Percentiles rank a stretch among this genome's conserved stretches.
Evolutionary conservation across 37 sponge, comb jelly and placozoan species (phyloP).

Genomic region (Chondrilla cf. caribensis): DNA sequence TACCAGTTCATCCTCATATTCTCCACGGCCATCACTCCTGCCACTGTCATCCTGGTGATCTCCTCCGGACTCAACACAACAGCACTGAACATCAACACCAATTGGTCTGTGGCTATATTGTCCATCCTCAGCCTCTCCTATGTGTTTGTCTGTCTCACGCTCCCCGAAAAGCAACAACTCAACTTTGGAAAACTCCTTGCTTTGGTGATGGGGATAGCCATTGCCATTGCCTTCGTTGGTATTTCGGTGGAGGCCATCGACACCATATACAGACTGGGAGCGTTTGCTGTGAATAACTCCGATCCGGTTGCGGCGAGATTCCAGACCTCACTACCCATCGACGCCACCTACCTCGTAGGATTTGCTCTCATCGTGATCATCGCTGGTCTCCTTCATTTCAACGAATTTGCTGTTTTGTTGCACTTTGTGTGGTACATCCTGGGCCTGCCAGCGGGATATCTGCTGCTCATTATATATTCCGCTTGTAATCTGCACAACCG

Average conservation of each 20-base stretch:
- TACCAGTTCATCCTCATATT: conserved; percentile 74
- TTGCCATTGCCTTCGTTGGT: not conserved
- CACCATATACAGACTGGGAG: not conserved
- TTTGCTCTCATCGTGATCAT: conserved; percentile 42
- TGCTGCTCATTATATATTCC: conserved; percentile 83
- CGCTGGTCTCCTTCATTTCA: conserved; percentile 66
- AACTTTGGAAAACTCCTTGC: not conserved
- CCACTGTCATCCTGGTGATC: conserved; percentile 74
- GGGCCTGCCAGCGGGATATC: conserved; percentile 79
- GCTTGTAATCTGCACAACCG: conserved; percentile 72
- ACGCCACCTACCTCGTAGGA: conserved; percentile 35
- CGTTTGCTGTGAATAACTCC: not conserved
- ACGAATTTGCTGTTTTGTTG: conserved; percentile 47
- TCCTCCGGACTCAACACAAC: conserved; percentile 57
- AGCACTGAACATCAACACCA: not conserved
- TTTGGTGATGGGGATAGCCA: not conserved
- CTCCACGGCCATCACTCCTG: conserved; percentile 77
- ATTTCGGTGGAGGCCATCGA: not conserved
- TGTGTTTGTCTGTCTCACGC: conserved; percentile 5
- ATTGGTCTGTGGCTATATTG: not conserved
- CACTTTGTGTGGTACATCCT: conserved; percentile 81
- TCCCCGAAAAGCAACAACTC: not conserved
- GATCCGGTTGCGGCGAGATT: not conserved
- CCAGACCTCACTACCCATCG: not conserved
- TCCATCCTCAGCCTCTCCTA: conserved; percentile 3